phyloP scores from a whole-genome alignment of 2,113 vertebrate species.

The Stigmatopora nigra region DNA sequence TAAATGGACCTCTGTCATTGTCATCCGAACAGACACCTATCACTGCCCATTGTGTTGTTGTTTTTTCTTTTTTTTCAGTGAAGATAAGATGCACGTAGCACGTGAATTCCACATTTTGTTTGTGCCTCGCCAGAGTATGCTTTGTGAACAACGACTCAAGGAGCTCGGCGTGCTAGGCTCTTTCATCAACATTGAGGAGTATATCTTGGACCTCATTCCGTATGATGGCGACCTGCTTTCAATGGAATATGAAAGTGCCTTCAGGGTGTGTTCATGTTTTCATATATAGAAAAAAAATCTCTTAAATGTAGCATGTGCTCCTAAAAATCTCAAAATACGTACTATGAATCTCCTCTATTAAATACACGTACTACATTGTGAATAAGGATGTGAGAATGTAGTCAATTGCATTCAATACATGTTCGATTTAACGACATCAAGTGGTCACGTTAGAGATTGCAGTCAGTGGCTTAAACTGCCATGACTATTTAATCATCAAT shows the following conservation, averaged over 20 bases:
- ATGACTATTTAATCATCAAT: not conserved
- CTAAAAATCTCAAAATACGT: too few species aligned
- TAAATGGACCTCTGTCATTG: not conserved
- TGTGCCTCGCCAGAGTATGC: slow-evolving; percentile 86
- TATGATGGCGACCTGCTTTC: slow-evolving; percentile 94
- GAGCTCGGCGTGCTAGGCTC: slow-evolving; percentile 86
- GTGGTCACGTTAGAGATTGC: not conserved
- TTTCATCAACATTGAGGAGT: slow-evolving; percentile 88
- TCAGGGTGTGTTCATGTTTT: slow-evolving; percentile 72
- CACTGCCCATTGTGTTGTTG: not conserved
- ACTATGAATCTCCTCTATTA: too few species aligned
- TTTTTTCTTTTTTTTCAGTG: slow-evolving; percentile 61
- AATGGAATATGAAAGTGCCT: slow-evolving; percentile 92
- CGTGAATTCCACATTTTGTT: slow-evolving; percentile 95
- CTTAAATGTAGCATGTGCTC: not conserved
- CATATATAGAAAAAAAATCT: not conserved
- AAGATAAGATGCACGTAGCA: slow-evolving; percentile 78
- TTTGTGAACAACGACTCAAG: slow-evolving; percentile 92
- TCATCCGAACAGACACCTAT: not conserved
- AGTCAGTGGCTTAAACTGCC: not conserved
- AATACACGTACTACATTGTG: too few species aligned
- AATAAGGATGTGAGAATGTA: not conserved
- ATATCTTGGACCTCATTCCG: slow-evolving; percentile 91
- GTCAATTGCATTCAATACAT: not conserved
- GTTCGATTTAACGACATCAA: not conserved